These are phyloP conservation scores for Craterocephalus amniculus DNA, from an alignment of 2,797 vertebrate genomes.

Conservation along the genomic window DNA sequence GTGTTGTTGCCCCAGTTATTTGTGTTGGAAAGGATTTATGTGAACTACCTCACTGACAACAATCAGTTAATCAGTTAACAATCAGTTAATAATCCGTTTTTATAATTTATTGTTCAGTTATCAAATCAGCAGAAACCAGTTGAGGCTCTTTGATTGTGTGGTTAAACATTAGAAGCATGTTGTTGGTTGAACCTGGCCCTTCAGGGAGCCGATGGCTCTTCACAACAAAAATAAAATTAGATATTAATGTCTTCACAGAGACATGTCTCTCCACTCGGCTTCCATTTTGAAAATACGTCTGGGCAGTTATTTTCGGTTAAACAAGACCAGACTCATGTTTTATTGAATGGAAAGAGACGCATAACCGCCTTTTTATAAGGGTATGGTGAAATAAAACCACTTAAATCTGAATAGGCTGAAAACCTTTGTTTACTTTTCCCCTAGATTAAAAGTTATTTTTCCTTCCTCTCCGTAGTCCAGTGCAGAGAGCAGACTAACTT, in stretches of 20 bases:
- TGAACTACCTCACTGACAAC: background rate
- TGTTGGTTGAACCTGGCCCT: too few relatives aligned
- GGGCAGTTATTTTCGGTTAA: background rate
- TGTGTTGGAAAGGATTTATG: background rate
- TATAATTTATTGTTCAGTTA: background rate
- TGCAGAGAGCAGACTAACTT: too few relatives aligned
- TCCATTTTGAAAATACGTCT: background rate
- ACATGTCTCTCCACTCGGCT: background rate
- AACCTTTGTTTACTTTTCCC: too few relatives aligned
- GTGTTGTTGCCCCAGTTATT: background rate
- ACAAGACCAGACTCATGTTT: background rate
- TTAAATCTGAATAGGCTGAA: too few relatives aligned
- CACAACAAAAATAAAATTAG: background rate
- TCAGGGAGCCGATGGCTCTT: background rate
- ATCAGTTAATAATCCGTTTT: background rate
- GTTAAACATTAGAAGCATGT: background rate
- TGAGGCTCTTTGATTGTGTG: background rate
- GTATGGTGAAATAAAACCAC: too few relatives aligned
- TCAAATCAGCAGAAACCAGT: background rate
- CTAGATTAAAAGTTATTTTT: too few relatives aligned
- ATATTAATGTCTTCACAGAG: background rate
- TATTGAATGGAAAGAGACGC: background rate
- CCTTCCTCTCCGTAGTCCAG: too few relatives aligned
- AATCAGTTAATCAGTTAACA: background rate
- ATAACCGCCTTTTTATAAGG: too few relatives aligned